Base-by-base conservation (phyloP, 2,888 invertebrate genomes). In the Drosophila tanythrix region DNA sequence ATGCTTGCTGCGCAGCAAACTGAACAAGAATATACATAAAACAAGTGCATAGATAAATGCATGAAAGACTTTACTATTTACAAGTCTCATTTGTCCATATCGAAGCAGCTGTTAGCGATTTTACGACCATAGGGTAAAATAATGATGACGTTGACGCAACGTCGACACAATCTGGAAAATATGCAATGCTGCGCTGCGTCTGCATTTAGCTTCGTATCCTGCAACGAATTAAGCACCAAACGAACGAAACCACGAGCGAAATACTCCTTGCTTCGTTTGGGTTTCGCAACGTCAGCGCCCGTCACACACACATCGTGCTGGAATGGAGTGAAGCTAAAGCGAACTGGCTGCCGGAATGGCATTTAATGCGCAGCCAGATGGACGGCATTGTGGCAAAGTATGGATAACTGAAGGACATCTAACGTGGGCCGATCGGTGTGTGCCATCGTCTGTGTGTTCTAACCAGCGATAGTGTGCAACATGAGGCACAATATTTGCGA, bases 331-430 rank as follows among this genome's bases (percentile, higher is more conserved):
- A 88, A 75, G 69, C 71, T 72, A 63, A 78, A 68, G 66, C 67
- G 70, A 75, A 68, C 57, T 59, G 72, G 58, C 72, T 85, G 88
- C 76, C 79, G 66, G 88, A 84, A 72, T 85, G 88, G 82, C 89
- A 79, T 88, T 87, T 79, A 89, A 87, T 87, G 79, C 84, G 84
- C 71, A 74, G 71, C 75, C 68, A 79, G 75, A 57, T 64, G 77
- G 83, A 68, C 62, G 76, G 64, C 62, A 67, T 38, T 55, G 13
- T 29, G 5, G 27, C 27, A 56, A 38, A 56, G 55, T 46, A 25
- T 46, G 51, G 35, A 48, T 58, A 62, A 59, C 33, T 15, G 62
- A 56, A 56, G 56, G 57, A 46, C 64, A 60, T n/a, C 29, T 18
- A 46, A 46, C 46, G 18, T 7, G 51, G 25, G 11, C 38, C 43